These are phyloP conservation scores for Pteromalus puparum DNA, from an alignment of 1,140 invertebrate genomes.

Conservation along the genomic window DNA sequence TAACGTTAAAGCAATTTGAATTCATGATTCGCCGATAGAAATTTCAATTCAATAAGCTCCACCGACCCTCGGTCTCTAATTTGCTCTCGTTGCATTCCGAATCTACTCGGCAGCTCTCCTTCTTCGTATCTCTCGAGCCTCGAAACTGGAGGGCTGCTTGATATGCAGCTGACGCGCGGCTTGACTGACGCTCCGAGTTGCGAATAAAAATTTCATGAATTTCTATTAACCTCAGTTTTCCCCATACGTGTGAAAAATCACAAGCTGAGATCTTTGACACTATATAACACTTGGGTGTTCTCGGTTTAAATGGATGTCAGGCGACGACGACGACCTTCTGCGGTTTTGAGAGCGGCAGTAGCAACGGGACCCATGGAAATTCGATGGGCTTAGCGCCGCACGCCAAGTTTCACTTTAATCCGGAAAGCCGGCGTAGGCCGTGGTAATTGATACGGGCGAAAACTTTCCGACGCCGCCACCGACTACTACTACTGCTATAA, in stretches of 20 bases:
- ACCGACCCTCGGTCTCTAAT: no score
- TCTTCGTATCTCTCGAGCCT: background rate
- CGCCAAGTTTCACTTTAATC: constrained; percentile 75
- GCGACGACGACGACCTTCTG: background rate
- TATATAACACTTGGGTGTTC: background rate
- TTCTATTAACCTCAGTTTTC: constrained; percentile 73
- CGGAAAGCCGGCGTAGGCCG: constrained; percentile 73
- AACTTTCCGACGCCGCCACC: constrained; percentile 49
- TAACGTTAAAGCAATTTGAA: no score
- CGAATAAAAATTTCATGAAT: constrained; percentile 76
- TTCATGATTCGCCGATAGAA: no score
- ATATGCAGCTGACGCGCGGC: constrained; percentile 70
- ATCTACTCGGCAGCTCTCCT: background rate
- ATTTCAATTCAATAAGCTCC: no score
- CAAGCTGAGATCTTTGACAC: no score
- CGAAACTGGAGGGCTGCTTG: constrained; percentile 61
- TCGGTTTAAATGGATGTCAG: constrained; percentile 33
- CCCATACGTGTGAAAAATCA: constrained; percentile 43
- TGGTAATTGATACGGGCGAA: constrained; percentile 72
- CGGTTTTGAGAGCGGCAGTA: constrained; percentile 28
- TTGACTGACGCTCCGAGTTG: constrained; percentile 74
- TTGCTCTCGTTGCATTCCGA: background rate
- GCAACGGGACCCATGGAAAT: constrained; percentile 62
- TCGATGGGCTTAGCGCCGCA: constrained; percentile 53
- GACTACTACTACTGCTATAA: constrained; percentile 7